These are phyloP conservation scores for Zele albiditarsus DNA, from an alignment of 2,888 invertebrate species.

Conservation along the genomic window DNA sequence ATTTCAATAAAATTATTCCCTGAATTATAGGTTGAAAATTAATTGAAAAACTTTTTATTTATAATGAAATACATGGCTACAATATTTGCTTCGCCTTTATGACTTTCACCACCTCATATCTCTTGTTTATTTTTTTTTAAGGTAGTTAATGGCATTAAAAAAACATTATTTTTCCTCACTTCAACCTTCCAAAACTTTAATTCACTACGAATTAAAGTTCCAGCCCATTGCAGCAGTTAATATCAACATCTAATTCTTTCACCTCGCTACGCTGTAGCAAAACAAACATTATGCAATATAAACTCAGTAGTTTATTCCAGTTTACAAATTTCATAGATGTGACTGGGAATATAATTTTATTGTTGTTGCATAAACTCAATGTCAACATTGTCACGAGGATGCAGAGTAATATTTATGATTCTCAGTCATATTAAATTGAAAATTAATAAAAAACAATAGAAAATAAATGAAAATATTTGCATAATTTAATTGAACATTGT, in stretches of 20 bases:
- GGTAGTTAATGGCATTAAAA: not conserved
- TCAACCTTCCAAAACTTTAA: not conserved
- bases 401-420: not conserved
- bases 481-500: slow-evolving; percentile 2
- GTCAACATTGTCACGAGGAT: not conserved
- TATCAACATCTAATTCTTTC: slow-evolving; percentile 2
- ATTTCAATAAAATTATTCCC: too few relatives aligned
- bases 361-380: not conserved
- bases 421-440: not conserved
- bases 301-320: not conserved
- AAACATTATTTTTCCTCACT: not conserved
- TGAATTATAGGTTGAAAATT: too few relatives aligned
- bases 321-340: not conserved
- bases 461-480: slow-evolving; percentile 3
- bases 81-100: not conserved
- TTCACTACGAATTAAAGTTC: not conserved
- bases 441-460: slow-evolving; percentile 6
- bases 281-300: not conserved
- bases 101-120: not conserved
- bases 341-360: not conserved
- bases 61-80: not conserved
- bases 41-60: not conserved
- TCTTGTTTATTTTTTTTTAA: not conserved
- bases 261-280: not conserved
- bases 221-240: not conserved